Conservation (phyloP, 2,113 vertebrate genomes). For the Poicephalus gulielmi region DNA sequence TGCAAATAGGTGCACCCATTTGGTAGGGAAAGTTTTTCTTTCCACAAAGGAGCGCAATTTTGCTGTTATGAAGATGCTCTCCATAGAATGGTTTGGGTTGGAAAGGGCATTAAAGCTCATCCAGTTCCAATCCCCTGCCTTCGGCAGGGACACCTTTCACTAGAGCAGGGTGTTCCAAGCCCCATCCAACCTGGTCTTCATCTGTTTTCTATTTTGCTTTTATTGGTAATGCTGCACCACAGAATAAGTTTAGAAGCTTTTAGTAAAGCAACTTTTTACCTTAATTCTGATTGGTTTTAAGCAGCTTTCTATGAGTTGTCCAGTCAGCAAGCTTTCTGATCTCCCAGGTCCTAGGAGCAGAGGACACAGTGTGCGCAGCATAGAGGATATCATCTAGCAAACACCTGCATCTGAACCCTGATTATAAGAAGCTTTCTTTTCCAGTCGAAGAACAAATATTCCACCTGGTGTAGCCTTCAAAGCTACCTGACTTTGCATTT, state of each 20-base stretch:
- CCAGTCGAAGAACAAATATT: conserved; percentile 15
- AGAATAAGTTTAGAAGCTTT: not conserved
- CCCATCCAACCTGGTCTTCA: not conserved
- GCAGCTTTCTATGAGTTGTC: not conserved
- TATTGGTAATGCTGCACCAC: not conserved
- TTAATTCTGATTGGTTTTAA: not conserved
- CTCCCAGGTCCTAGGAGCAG: not conserved
- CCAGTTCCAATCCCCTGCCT: not conserved
- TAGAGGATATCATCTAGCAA: not conserved
- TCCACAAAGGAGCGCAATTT: not conserved
- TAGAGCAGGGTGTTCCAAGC: not conserved
- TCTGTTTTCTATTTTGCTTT: not conserved
- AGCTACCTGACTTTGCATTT: conserved; percentile 41
- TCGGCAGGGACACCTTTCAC: not conserved
- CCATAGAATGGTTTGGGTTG: not conserved
- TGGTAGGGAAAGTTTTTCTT: not conserved
- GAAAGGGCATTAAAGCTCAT: not conserved
- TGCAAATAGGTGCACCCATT: not conserved
- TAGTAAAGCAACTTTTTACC: not conserved
- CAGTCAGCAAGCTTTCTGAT: not conserved
- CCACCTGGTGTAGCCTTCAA: not conserved
- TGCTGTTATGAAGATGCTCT: not conserved
- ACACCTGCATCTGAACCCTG: not conserved
- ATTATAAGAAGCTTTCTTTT: not conserved
- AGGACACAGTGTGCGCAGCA: not conserved